phyloP scores from a whole-genome alignment of 2,888 invertebrate genomes.

The Temnothorax unifasciatus region DNA sequence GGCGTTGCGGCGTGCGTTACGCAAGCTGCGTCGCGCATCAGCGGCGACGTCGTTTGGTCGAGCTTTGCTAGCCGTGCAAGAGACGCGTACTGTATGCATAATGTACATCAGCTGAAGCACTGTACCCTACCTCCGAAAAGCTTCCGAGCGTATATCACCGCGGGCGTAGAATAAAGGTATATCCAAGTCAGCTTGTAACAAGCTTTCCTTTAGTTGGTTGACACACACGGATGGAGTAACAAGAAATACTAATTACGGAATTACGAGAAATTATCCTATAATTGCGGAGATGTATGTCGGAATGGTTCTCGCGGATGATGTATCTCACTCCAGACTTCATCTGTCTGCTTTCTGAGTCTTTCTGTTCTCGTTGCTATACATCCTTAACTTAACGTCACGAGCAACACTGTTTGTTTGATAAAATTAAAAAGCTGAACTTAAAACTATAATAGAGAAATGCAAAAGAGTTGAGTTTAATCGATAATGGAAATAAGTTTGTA shows the following conservation, averaged over 20 bases:
- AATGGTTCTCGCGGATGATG: slow-evolving; percentile 20
- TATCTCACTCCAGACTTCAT: not conserved
- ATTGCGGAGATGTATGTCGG: not conserved
- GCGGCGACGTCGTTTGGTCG: slow-evolving; percentile 52
- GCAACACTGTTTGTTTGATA: not conserved
- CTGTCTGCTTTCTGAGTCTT: not conserved
- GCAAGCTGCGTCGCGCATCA: slow-evolving; percentile 68
- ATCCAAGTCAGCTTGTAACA: slow-evolving; percentile 22
- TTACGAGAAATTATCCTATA: slow-evolving; percentile 37
- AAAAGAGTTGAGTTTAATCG: not conserved
- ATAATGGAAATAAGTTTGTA: not conserved
- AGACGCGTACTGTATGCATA: slow-evolving; percentile 43
- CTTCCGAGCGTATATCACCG: slow-evolving; percentile 23
- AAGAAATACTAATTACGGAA: slow-evolving; percentile 43
- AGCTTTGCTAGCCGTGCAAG: slow-evolving; percentile 32
- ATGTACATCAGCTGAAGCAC: slow-evolving; percentile 46
- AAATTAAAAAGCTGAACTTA: not conserved
- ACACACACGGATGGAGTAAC: slow-evolving; percentile 8
- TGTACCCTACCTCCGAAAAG: slow-evolving; percentile 42
- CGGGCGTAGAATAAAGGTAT: slow-evolving; percentile 26
- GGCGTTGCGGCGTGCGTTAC: slow-evolving; percentile 77
- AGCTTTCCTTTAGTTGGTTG: not conserved
- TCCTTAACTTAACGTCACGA: not conserved
- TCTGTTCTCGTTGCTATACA: not conserved
- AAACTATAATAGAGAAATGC: not conserved